Base-by-base conservation (phyloP, 2,797 vertebrate genomes). In the Neosalanx taihuensis region DNA sequence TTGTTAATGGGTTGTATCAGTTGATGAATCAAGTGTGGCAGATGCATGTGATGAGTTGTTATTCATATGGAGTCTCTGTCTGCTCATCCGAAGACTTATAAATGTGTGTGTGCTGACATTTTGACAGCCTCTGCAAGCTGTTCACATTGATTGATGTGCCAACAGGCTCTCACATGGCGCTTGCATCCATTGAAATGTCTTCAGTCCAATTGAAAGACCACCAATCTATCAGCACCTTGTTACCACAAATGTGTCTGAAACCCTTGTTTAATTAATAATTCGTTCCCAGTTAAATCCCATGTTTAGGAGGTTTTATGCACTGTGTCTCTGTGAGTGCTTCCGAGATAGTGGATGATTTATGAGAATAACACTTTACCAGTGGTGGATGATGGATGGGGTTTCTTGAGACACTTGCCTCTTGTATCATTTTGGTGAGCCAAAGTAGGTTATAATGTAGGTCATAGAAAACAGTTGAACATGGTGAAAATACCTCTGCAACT, bases 91-190 rank as follows among this genome's bases (percentile, higher is more conserved):
- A 89, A 81, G 89, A 79, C 82, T 89, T 90, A 87, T 89, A 87
- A 90, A 93, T 90, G 87, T 86, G 86, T 81, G 77, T 57, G 77
- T 76, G 64, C 72, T 91, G 90, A 91, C 86, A 77, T 89, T 89
- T 90, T 92, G 91, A 92, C 90, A 89, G 88, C 82, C 86, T 84
- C 80, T 23, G 87, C 87, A 89, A 90, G 91, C 88, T 89, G 88
- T 88, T 90, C 85, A 73, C 82, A 79, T 83, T 92, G 91, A 93
- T 92, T 91, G 91, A 92, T 93, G 89, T 78, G 76, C 82, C 83
- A 67, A 75, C 71, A 66, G 23, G 51, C 78, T 83, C 75, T 76
- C 82, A 69, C 81, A 70, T 78, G 81, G 79, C 62, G 67, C 83
- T 57, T 80, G 46, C 61, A 33, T 80, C 84, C 80, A 83, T 83